These are phyloP conservation scores for Gyrodactylus salaris DNA, from an alignment of 1,140 invertebrate species.

Conservation along the genomic window DNA sequence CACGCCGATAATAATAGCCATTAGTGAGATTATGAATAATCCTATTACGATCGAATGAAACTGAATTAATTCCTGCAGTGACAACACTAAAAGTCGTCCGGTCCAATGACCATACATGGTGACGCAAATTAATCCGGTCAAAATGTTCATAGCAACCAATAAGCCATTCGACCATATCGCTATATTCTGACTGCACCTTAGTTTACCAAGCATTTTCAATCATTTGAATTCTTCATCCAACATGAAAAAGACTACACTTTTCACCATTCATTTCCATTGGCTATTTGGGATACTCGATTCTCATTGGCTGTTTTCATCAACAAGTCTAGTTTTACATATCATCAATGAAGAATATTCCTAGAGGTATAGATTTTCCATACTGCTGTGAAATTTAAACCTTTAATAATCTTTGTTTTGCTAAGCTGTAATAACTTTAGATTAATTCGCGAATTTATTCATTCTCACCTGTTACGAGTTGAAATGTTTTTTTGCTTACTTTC, in stretches of 20 bases:
- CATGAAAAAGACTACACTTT: neutral
- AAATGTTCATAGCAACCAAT: neutral
- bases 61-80: neutral
- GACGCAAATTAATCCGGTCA: neutral
- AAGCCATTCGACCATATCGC: neutral
- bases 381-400: too few relatives aligned
- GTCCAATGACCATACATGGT: neutral
- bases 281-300: neutral
- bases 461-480: too few relatives aligned
- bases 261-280: neutral
- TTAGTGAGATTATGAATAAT: neutral
- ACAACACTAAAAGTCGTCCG: neutral
- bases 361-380: too few relatives aligned
- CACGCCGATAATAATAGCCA: neutral
- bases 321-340: neutral
- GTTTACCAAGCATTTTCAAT: neutral
- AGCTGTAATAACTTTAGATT: neutral
- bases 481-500: too few relatives aligned
- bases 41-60: neutral
- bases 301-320: neutral
- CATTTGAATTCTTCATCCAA: neutral
- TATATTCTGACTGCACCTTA: neutral
- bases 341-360: neutral
- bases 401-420: too few relatives aligned
- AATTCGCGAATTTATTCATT: neutral